These are phyloP conservation scores for Drosophila setosimentum DNA, from an alignment of 2,888 invertebrate genomes.

Conservation along the genomic window DNA sequence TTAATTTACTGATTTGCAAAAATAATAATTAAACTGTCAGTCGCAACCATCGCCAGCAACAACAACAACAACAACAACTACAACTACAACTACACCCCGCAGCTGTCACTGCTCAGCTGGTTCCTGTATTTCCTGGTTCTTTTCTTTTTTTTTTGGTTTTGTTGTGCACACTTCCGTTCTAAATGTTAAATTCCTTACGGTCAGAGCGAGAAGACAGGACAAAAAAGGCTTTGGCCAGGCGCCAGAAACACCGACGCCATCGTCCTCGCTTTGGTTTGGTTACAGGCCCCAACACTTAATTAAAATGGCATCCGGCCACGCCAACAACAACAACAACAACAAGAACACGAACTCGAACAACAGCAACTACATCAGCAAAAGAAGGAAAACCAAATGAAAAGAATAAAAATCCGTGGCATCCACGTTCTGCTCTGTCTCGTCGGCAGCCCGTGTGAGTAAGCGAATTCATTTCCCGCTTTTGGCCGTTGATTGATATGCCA, in stretches of 20 bases:
- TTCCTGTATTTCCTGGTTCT: slow-evolving; percentile 21
- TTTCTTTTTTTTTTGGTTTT: slow-evolving; percentile 12
- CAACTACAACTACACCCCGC: slow-evolving; percentile 25
- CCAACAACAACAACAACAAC: slow-evolving; percentile 45
- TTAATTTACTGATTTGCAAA: slow-evolving; percentile 72
- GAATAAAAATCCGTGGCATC: slow-evolving; percentile 32
- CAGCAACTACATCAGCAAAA: slow-evolving; percentile 24
- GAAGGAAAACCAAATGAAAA: slow-evolving; percentile 18
- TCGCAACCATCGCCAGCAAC: slow-evolving; percentile 47
- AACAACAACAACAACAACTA: slow-evolving; percentile 16
- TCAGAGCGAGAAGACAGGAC: slow-evolving; percentile 50
- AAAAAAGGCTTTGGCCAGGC: slow-evolving; percentile 53
- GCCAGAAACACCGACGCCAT: slow-evolving; percentile 47
- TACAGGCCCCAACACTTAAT: slow-evolving; percentile 72
- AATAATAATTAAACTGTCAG: slow-evolving; percentile 77
- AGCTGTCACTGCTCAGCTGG: slow-evolving; percentile 53
- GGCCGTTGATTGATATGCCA: slow-evolving; percentile 76
- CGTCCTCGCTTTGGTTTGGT: slow-evolving; percentile 45
- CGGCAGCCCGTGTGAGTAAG: slow-evolving; percentile 67
- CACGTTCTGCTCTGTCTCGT: slow-evolving; percentile 39
- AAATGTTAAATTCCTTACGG: slow-evolving; percentile 64
- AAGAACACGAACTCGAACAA: slow-evolving; percentile 35
- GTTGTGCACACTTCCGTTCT: slow-evolving; percentile 51
- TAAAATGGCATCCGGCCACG: slow-evolving; percentile 72
- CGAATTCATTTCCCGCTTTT: slow-evolving; percentile 76